These are phyloP conservation scores for Lasioglossum pauxillum DNA, from an alignment of 2,888 invertebrate species.

Conservation along the genomic window DNA sequence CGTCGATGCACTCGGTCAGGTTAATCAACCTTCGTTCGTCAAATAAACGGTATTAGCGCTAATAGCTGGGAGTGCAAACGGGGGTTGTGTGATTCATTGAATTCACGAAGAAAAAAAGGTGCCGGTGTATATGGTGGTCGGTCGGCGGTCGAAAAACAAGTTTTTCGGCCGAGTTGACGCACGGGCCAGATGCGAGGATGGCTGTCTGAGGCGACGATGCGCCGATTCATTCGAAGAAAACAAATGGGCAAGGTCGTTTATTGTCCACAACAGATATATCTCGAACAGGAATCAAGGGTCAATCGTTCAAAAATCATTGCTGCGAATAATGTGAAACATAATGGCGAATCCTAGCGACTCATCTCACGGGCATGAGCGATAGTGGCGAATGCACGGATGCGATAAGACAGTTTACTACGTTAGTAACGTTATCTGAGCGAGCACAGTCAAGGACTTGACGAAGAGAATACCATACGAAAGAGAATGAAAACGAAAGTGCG, in stretches of 20 bases:
- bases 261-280: neutral
- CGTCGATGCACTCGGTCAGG: neutral
- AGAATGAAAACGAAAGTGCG: conserved; percentile 50
- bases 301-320: neutral
- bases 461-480: conserved; percentile 24
- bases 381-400: conserved; percentile 29
- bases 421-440: conserved; percentile 42
- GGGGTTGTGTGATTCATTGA: conserved; percentile 39
- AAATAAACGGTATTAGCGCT: conserved; percentile 3
- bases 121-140: neutral
- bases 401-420: conserved; percentile 52
- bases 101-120: conserved; percentile 12
- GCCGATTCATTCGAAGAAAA: conserved; percentile 27
- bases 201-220: conserved; percentile 38
- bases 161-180: conserved; percentile 44
- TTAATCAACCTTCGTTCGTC: neutral
- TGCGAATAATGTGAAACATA: conserved; percentile 1
- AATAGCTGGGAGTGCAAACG: conserved; percentile 29
- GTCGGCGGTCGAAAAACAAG: conserved; percentile 49
- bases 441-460: conserved; percentile 51
- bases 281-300: neutral
- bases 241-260: conserved; percentile 1
- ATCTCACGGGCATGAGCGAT: conserved; percentile 26
- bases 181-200: conserved; percentile 42
- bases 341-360: conserved; percentile 23